Percentiles rank a stretch among this genome's conserved stretches.
These are phyloP conservation scores for Rhynchomys soricoides DNA, from an alignment of 2,113 vertebrate genomes.

Conservation along the genomic window DNA sequence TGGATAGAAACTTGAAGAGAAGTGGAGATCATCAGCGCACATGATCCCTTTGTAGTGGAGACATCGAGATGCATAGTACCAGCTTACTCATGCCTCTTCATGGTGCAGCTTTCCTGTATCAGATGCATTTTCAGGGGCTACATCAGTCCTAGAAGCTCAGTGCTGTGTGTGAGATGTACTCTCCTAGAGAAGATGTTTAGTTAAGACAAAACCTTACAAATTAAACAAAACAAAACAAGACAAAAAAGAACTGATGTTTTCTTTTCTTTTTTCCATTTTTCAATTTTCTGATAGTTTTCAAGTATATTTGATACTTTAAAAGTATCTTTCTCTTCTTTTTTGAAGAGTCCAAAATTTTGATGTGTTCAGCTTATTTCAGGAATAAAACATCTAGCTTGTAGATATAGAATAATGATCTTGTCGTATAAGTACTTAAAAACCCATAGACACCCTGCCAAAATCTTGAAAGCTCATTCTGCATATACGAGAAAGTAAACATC, in stretches of 20 bases:
- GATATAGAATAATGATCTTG: not conserved
- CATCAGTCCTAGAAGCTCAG: not conserved
- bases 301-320: not conserved
- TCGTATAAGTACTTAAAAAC: not conserved
- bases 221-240: not conserved
- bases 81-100: not conserved
- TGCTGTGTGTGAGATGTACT: not conserved
- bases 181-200: not conserved
- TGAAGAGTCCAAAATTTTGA: conserved; percentile 8
- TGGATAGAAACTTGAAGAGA: conserved; percentile 24
- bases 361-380: not conserved
- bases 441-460: not conserved
- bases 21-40: conserved; percentile 19
- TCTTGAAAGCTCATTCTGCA: not conserved
- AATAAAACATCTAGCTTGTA: not conserved
- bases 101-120: not conserved
- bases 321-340: not conserved
- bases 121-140: conserved; percentile 51
- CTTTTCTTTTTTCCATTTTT: not conserved
- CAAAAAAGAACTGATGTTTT: not conserved
- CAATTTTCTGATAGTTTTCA: not conserved
- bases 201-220: not conserved
- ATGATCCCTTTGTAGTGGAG: not conserved
- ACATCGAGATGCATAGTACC: not conserved
- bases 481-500: not conserved